Base-by-base conservation (phyloP, 1,140 invertebrate genomes). In the Paraescarpia echinospica region DNA sequence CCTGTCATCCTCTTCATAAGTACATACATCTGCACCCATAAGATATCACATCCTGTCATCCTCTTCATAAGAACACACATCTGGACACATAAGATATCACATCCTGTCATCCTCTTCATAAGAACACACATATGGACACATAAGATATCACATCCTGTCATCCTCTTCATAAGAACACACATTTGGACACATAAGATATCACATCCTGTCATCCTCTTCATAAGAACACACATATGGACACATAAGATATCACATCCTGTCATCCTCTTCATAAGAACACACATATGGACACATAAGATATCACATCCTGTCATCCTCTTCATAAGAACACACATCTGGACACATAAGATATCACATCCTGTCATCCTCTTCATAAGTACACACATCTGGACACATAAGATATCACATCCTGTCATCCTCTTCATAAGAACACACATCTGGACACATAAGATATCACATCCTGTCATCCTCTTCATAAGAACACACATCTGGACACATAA, bases 31-130 rank as follows among this genome's bases (percentile, higher is more conserved):
- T 96, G 0, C 99, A 98, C 96, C 99, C 98, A 91, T 98, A 97
- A 0, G 99, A n/a, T n/a, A n/a, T n/a, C n/a, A n/a, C n/a, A n/a
- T 99, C 98, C 99, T 99, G 94, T 99, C 98, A 96, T 99, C 99
- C 96, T 99, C 99, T 92, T 97, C 97, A 96, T 99, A 99, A 18
- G 98, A 99, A 96, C 97, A 99, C 18, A 99, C 98, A 96, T 99
- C 97, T 96, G 93, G 33, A 93, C 4, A 91, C 8, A 91, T 34
- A 4, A 41, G 41, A 41, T 12, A 41, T 6, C 41, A 41, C 41
- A 41, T 41, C 12, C 41, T 99, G 94, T 99, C 98, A 96, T 99
- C 99, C 96, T 99, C 99, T 92, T 97, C 97, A 96, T 99, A 99
- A 14, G 98, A 99, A 96, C 97, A 99, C 18, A 99, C 98, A 96